Percentiles rank a stretch among this genome's conserved stretches.
Evolutionary conservation across 2,797 vertebrate species (phyloP).

Genomic region (Sus cebifrons): DNA sequence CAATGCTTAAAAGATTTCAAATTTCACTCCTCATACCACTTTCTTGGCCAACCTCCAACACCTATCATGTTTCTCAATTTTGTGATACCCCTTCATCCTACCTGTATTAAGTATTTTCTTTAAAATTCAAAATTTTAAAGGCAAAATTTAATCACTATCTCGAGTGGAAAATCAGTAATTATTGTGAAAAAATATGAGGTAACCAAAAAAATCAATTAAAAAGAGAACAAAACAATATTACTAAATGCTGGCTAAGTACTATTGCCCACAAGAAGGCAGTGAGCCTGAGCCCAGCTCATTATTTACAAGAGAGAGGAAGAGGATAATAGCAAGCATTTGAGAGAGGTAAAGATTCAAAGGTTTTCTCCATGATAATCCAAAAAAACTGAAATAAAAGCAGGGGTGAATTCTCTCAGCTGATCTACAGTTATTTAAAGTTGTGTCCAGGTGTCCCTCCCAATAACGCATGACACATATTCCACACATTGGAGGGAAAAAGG

Average conservation of each 20-base stretch:
- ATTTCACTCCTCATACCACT: not conserved
- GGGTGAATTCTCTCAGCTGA: not conserved
- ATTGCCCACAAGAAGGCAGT: not conserved
- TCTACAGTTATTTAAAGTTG: not conserved
- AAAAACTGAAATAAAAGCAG: constrained; percentile 31
- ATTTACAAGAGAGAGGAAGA: not conserved
- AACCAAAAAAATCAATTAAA: not conserved
- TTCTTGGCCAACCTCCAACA: not conserved
- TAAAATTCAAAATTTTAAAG: constrained; percentile 46
- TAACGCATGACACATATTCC: not conserved
- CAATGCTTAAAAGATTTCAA: not conserved
- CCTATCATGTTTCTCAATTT: not conserved
- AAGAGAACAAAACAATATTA: constrained; percentile 54
- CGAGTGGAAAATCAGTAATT: constrained; percentile 56
- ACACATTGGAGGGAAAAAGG: not conserved
- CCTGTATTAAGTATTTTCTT: not conserved
- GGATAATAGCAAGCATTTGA: not conserved
- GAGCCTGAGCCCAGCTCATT: not conserved
- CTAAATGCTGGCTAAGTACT: constrained; percentile 25
- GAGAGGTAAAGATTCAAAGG: not conserved
- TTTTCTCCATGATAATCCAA: constrained; percentile 13
- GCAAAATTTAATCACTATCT: constrained; percentile 33
- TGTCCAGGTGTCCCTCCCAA: not conserved
- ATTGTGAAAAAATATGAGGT: constrained; percentile 19
- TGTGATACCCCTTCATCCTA: not conserved